A percentile compares a stretch with the other conserved stretches of the same genome.
Conservation (phyloP, 2,113 vertebrate genomes). For the Podarcis raffonei region DNA sequence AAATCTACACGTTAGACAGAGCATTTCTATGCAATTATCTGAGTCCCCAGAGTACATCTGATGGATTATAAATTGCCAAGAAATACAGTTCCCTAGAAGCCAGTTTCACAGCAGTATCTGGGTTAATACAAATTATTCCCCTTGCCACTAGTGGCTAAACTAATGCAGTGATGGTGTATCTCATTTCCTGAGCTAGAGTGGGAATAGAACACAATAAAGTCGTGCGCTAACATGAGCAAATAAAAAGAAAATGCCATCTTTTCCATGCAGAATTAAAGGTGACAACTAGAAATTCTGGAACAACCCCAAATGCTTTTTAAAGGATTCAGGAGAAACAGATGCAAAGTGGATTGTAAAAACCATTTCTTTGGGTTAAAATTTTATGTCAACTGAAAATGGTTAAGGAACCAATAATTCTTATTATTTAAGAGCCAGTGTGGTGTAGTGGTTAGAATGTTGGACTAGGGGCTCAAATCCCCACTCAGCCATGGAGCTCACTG, state of each 20-base stretch:
- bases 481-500: too few relatives aligned
- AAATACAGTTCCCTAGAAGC: constrained; percentile 4
- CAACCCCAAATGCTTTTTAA: background rate
- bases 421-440: too few relatives aligned
- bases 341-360: background rate
- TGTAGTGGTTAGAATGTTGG: too few relatives aligned
- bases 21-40: constrained; percentile 11
- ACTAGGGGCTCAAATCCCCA: too few relatives aligned
- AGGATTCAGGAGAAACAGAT: background rate
- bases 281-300: background rate
- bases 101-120: constrained; percentile 7
- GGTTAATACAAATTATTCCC: background rate
- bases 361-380: background rate
- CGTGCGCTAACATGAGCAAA: background rate
- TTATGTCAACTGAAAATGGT: background rate
- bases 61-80: constrained; percentile 1
- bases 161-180: background rate
- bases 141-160: constrained; percentile 1
- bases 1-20: constrained; percentile 15
- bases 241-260: background rate
- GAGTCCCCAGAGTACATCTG: background rate
- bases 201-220: background rate
- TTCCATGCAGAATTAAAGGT: background rate
- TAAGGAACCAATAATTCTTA: background rate
- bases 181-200: background rate